Percentiles rank a stretch among this genome's conserved stretches.
Evolutionary conservation across 1,140 invertebrate species (phyloP).

Genomic region (Drosophila navojoa): DNA sequence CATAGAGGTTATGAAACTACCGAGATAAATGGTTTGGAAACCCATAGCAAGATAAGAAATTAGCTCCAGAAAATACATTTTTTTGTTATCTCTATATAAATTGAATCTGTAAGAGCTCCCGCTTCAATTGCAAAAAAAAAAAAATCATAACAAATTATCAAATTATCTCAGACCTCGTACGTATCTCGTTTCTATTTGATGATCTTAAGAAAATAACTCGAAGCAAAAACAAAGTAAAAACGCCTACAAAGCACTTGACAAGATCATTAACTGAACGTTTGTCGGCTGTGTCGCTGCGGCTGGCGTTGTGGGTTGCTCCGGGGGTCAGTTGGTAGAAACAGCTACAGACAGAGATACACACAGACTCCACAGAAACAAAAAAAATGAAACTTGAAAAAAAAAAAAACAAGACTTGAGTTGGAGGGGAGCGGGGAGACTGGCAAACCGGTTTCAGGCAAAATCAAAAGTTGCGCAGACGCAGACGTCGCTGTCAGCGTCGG

Average conservation of each 20-base stretch:
- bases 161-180: background rate
- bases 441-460: slow-evolving; percentile 78
- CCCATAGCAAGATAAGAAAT: too few relatives aligned
- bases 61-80: too few relatives aligned
- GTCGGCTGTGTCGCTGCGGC: slow-evolving; percentile 33
- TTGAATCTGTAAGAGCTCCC: too few relatives aligned
- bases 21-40: too few relatives aligned
- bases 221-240: background rate
- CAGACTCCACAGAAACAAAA: slow-evolving; percentile 40
- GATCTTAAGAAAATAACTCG: background rate
- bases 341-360: slow-evolving; percentile 36
- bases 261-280: slow-evolving; percentile 58
- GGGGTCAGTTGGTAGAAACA: slow-evolving; percentile 59
- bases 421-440: slow-evolving; percentile 40
- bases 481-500: slow-evolving; percentile 33
- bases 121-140: background rate
- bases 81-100: too few relatives aligned
- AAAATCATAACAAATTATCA: background rate
- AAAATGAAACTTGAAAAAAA: background rate
- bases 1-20: too few relatives aligned
- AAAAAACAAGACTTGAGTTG: slow-evolving; percentile 16
- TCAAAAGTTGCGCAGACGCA: slow-evolving; percentile 76
- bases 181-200: slow-evolving; percentile 6
- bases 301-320: slow-evolving; percentile 34
- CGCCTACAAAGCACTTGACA: slow-evolving; percentile 57